Evolutionary conservation across 2,888 invertebrate genomes (phyloP).

Genomic region (Harpalus rufipes): DNA sequence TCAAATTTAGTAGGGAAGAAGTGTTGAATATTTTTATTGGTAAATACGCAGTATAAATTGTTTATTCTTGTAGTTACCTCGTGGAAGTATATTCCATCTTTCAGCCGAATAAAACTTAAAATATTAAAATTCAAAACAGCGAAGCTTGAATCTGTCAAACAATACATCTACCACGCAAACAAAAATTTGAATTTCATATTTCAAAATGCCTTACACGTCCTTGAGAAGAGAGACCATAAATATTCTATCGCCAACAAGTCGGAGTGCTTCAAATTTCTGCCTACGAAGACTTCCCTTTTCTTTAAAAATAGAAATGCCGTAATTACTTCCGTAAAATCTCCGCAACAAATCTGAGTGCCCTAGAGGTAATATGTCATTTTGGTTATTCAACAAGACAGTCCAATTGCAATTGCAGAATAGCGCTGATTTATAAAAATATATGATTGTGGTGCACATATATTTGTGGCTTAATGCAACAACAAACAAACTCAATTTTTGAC

Average conservation of each 20-base stretch:
- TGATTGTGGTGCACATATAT: too few relatives aligned
- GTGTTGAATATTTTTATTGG: conserved; percentile 6
- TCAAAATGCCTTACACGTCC: conserved; percentile 49
- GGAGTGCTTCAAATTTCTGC: conserved; percentile 1
- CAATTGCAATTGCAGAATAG: too few relatives aligned
- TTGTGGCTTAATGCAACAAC: too few relatives aligned
- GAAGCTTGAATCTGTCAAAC: conserved; percentile 50
- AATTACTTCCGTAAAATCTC: neutral
- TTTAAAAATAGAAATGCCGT: neutral
- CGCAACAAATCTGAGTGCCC: too few relatives aligned
- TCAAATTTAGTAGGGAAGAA: conserved; percentile 3
- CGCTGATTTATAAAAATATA: too few relatives aligned
- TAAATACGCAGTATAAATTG: conserved; percentile 25
- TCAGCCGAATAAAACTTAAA: conserved; percentile 51
- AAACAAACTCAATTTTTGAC: too few relatives aligned
- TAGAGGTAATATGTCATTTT: too few relatives aligned
- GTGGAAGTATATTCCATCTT: conserved; percentile 39
- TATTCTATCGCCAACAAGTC: conserved; percentile 14
- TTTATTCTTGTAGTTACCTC: conserved; percentile 48
- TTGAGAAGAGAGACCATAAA: conserved; percentile 21
- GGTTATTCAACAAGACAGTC: too few relatives aligned
- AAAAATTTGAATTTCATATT: conserved; percentile 59
- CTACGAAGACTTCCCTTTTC: neutral
- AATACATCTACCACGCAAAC: conserved; percentile 46
- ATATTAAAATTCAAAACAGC: conserved; percentile 55